Conservation (phyloP, 2,113 vertebrate species). For the Narcine bancroftii region DNA sequence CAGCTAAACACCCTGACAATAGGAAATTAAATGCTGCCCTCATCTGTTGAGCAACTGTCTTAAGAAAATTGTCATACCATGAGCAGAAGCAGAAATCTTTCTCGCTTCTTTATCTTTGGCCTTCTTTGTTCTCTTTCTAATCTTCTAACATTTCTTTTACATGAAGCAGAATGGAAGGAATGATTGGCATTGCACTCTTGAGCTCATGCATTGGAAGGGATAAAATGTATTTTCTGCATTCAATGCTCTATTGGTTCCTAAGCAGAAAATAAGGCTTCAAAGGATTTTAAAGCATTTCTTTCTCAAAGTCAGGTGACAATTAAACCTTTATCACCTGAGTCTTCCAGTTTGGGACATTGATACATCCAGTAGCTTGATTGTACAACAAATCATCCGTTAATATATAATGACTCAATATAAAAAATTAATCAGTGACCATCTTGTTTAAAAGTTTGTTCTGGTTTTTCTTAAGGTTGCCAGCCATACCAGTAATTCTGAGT, state of each 20-base stretch:
- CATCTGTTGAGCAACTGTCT: background rate
- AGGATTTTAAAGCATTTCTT: background rate
- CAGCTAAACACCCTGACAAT: background rate
- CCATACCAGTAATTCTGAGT: background rate
- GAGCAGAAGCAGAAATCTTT: background rate
- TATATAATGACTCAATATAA: background rate
- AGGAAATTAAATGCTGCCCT: background rate
- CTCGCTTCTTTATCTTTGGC: background rate
- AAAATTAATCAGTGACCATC: background rate
- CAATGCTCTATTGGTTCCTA: background rate
- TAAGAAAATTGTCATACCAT: background rate
- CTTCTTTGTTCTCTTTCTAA: background rate
- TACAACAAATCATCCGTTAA: background rate
- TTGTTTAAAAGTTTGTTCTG: background rate
- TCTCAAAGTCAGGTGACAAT: background rate
- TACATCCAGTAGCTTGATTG: background rate
- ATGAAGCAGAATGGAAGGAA: background rate
- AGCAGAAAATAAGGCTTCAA: background rate
- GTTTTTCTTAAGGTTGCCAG: background rate
- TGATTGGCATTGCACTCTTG: background rate
- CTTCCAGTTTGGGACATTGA: background rate
- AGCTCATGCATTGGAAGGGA: background rate
- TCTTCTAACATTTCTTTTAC: background rate
- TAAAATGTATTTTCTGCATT: no score
- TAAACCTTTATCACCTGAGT: background rate